Evolutionary conservation across 2,888 invertebrate genomes (phyloP), one percentile per base, ranked within the genome.

Genomic region (Tachina lurida): DNA sequence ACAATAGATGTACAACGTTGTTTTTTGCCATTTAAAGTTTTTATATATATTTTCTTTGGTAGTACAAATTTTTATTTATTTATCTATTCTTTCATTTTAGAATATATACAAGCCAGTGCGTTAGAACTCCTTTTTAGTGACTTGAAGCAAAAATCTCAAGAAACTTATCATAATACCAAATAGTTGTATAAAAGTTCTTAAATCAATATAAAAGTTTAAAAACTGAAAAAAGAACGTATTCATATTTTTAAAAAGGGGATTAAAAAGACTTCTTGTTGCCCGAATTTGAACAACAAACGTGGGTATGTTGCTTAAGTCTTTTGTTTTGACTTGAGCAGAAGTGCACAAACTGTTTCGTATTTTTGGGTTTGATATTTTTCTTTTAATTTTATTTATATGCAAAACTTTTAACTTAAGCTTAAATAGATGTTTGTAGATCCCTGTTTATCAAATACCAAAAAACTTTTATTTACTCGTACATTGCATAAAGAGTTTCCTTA

Each of bases 241-340:
- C 15, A n/a, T 13, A n/a, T 7, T 60, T n/a, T 49, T 7, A 15
- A 7, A 39, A 39, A 5, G n/a, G 19, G 39, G 19, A 7, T n/a
- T 52, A 39, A 19, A 22, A 60, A 81, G 56, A 22, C 31, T 68
- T 73, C n/a, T 54, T 56, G 47, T 22, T 62, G 79, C 15, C 52
- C 39, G 68, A 31, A 65, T 70, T 10, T 22, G 39, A 39, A 22
- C 1, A 49, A 45, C 10, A 81, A 78, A 75, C 74, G 81, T 71
- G 17, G 19, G 87, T 84, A 68, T 80, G 84, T 68, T 58, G 78
- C 70, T 83, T 83, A 83, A 86, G 86, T 86, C 87, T 87, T 86
- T 82, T 79, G 84, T 82, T 65, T 63, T 49, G 13, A 15, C n/a
- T 22, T 12, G 47, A 19, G 60, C 74, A 81, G 74, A 43, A 9